Conservation (phyloP, 2,113 vertebrate genomes). For the Malurus alboscapulatus region DNA sequence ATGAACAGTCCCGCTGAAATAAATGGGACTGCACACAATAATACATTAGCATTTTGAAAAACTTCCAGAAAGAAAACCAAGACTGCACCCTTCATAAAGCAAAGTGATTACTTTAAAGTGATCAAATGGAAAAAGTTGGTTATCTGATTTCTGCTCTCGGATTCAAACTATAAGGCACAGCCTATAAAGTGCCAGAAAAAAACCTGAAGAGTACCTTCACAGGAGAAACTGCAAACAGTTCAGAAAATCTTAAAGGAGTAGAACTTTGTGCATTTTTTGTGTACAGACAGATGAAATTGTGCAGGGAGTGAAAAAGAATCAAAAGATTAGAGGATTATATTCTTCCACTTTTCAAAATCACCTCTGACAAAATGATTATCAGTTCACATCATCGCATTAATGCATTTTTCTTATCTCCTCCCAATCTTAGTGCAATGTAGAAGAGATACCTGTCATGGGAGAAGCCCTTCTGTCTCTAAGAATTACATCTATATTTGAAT, state of each 20-base stretch:
- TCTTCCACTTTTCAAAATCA: slow-evolving; percentile 13
- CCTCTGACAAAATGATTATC: neutral
- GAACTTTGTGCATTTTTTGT: neutral
- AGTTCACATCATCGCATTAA: neutral
- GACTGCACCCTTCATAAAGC: neutral
- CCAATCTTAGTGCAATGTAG: neutral
- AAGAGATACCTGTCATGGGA: neutral
- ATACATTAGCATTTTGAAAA: neutral
- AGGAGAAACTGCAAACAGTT: neutral
- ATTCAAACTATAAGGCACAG: neutral
- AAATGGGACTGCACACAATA: neutral
- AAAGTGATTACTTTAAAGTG: neutral
- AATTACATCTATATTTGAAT: neutral
- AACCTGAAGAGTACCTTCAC: neutral
- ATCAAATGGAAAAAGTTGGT: neutral
- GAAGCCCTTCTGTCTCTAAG: neutral
- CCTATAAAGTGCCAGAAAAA: neutral
- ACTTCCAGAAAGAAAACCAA: neutral
- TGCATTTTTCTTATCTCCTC: neutral
- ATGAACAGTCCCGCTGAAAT: neutral
- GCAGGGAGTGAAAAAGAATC: neutral
- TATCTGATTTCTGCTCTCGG: neutral
- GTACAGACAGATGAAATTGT: neutral
- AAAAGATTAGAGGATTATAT: neutral
- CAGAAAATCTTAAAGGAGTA: neutral